Evolutionary conservation across 2,113 vertebrate genomes (phyloP).

Genomic region (Rattus rattus): DNA sequence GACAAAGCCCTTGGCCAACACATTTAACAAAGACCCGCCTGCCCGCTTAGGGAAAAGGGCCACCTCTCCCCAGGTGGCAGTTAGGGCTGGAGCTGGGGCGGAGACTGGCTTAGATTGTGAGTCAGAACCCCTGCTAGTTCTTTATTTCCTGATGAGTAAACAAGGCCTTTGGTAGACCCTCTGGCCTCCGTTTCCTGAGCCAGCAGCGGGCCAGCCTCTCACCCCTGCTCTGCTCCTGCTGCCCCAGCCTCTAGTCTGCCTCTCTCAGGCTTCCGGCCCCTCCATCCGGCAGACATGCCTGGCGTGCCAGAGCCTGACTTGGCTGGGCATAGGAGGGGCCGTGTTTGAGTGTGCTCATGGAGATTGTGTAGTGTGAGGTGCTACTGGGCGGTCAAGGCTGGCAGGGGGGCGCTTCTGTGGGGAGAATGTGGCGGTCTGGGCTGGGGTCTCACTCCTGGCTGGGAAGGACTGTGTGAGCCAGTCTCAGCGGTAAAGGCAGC

Average conservation of each 20-base stretch:
- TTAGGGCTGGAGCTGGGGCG: not conserved
- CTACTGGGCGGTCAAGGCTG: not conserved
- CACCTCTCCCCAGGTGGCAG: not conserved
- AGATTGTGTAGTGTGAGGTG: not conserved
- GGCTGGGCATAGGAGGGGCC: not conserved
- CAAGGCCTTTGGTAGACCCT: conserved; percentile 67
- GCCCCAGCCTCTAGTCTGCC: not conserved
- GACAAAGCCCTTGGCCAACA: not conserved
- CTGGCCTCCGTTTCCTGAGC: conserved; percentile 76
- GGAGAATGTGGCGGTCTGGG: not conserved
- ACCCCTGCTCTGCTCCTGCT: conserved; percentile 66
- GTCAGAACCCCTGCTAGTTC: conserved; percentile 61
- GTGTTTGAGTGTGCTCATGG: not conserved
- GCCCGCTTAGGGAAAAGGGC: not conserved
- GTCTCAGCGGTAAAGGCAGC: not conserved
- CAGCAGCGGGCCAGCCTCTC: conserved; percentile 57
- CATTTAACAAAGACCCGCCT: not conserved
- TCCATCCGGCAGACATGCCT: conserved; percentile 74
- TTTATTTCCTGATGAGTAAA: conserved; percentile 81
- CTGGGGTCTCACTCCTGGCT: not conserved
- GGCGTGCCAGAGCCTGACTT: conserved; percentile 32
- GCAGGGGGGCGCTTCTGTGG: not conserved
- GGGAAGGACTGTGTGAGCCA: no score
- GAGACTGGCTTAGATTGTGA: conserved; percentile 33
- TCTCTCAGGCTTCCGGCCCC: conserved; percentile 75